These are phyloP conservation scores for Thomomys bottae DNA, from an alignment of 2,113 vertebrate genomes.

Conservation along the genomic window DNA sequence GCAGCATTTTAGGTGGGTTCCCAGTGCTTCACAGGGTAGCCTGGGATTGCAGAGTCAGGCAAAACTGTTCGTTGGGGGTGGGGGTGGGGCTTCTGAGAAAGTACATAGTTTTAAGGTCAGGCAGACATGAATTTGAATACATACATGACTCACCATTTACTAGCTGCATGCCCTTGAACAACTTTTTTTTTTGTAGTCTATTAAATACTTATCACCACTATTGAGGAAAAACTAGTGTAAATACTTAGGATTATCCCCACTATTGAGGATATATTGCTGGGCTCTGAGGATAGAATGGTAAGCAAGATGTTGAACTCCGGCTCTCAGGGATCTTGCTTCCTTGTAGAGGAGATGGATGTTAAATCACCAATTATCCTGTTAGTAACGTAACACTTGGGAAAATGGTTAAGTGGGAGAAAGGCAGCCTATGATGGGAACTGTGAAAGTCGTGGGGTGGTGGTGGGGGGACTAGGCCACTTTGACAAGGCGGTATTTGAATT, in stretches of 20 bases:
- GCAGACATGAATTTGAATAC: background rate
- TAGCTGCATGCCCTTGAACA: background rate
- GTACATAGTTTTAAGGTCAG: background rate
- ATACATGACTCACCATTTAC: slow-evolving; percentile 21
- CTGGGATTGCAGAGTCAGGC: background rate
- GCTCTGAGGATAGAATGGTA: background rate
- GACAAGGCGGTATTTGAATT: slow-evolving; percentile 27
- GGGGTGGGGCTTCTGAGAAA: slow-evolving; percentile 12
- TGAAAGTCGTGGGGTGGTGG: background rate
- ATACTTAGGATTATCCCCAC: no score
- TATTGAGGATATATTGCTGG: no score
- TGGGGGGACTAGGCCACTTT: background rate
- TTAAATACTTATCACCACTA: slow-evolving; percentile 13
- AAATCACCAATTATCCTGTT: background rate
- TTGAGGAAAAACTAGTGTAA: background rate
- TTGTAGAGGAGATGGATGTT: background rate
- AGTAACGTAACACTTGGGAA: background rate
- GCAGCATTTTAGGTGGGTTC: background rate
- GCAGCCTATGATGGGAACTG: background rate
- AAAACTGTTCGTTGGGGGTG: slow-evolving; percentile 14
- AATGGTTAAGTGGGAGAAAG: slow-evolving; percentile 9
- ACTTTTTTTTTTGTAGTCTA: background rate
- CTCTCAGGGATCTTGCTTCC: background rate
- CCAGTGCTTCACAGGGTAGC: background rate
- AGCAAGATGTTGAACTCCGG: background rate